Evolutionary conservation across 1,140 invertebrate species (phyloP).

Genomic region (Drosophila pseudoananassae): DNA sequence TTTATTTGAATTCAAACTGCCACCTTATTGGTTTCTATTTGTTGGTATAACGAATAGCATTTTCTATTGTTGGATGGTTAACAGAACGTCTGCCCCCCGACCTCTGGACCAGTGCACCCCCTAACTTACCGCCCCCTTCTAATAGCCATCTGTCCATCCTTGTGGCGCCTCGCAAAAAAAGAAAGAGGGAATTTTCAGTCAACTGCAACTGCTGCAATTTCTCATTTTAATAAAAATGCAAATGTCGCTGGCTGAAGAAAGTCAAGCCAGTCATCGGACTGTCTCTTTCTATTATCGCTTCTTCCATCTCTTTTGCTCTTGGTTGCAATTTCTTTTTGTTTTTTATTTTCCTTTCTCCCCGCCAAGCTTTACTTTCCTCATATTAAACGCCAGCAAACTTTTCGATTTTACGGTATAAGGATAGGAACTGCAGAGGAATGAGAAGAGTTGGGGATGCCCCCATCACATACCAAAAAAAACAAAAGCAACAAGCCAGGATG

Average conservation of each 20-base stretch:
- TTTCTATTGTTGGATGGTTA: slow-evolving; percentile 20
- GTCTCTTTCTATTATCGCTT: slow-evolving; percentile 25
- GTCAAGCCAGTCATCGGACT: slow-evolving; percentile 50
- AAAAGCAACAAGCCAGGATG: slow-evolving; percentile 6
- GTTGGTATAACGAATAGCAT: slow-evolving; percentile 20
- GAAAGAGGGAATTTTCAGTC: slow-evolving; percentile 45
- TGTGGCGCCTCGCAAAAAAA: slow-evolving; percentile 33
- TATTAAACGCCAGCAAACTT: slow-evolving; percentile 69
- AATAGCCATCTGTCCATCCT: slow-evolving; percentile 28
- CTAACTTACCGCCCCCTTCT: slow-evolving; percentile 2
- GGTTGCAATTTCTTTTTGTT: too few relatives aligned
- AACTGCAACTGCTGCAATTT: slow-evolving; percentile 71
- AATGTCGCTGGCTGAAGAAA: slow-evolving; percentile 68
- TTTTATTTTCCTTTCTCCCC: neutral
- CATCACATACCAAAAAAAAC: slow-evolving; percentile 2
- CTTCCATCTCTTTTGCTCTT: neutral
- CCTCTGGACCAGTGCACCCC: neutral
- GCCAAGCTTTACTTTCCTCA: slow-evolving; percentile 26
- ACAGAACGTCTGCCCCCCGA: slow-evolving; percentile 1
- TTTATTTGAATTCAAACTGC: neutral
- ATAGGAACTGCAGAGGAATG: slow-evolving; percentile 23
- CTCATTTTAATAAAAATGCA: slow-evolving; percentile 80
- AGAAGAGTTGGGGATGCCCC: neutral
- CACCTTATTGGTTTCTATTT: slow-evolving; percentile 16
- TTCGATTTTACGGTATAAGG: slow-evolving; percentile 60